phyloP scores from a whole-genome alignment of 2,888 invertebrate genomes.

The Psylliodes chrysocephalus region DNA sequence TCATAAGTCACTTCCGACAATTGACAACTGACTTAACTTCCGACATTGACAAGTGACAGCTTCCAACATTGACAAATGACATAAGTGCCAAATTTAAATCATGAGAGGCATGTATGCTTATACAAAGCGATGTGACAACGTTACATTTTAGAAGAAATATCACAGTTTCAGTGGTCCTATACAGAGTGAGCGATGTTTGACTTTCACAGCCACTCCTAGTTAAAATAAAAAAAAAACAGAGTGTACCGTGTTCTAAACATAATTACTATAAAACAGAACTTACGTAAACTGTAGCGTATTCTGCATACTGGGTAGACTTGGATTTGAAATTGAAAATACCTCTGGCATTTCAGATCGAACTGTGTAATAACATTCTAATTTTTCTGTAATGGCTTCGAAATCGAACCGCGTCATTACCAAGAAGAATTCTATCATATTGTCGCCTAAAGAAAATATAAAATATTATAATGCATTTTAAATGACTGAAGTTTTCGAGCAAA shows the following conservation, averaged over 20 bases:
- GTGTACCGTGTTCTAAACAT: not conserved
- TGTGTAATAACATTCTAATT: constrained; percentile 44
- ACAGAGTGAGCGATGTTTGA: no score
- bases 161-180: no score
- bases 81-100: not conserved
- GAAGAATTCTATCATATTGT: constrained; percentile 35
- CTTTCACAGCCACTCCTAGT: not conserved
- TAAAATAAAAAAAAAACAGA: not conserved
- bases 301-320: constrained; percentile 24
- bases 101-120: not conserved
- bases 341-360: constrained; percentile 35
- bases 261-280: not conserved
- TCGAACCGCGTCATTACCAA: constrained; percentile 40
- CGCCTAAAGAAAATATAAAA: no score
- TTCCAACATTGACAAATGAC: not conserved
- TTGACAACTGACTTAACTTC: no score
- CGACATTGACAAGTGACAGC: no score
- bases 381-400: constrained; percentile 39
- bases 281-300: constrained; percentile 2
- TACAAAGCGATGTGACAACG: no score
- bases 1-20: no score
- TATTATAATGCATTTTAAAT: no score
- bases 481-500: no score
- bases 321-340: constrained; percentile 36
- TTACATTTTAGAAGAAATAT: no score